phyloP scores from a whole-genome alignment of 2,113 vertebrate genomes.

The Daphoenositta chrysoptera region DNA sequence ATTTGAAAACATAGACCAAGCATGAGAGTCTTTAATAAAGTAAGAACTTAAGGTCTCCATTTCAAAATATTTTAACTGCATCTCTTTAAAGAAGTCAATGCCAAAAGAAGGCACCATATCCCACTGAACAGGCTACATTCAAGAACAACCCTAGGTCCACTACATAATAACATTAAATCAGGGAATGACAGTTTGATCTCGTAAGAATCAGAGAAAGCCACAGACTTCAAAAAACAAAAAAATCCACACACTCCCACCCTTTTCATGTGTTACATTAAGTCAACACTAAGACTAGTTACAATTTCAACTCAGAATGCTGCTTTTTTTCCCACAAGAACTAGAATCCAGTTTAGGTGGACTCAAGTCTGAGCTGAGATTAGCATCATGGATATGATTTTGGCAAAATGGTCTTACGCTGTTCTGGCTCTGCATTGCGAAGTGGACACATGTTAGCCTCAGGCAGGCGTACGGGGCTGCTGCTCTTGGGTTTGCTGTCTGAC shows the following conservation, averaged over 20 bases:
- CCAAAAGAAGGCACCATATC: neutral
- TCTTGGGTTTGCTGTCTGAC: slow-evolving; percentile 83
- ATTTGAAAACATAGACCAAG: neutral
- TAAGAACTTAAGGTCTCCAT: neutral
- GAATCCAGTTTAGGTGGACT: neutral
- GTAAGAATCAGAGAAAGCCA: neutral
- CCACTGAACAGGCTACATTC: neutral
- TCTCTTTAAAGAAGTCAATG: neutral
- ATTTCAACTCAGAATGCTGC: neutral
- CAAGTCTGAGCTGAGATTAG: neutral
- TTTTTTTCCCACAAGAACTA: neutral
- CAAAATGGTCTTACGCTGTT: slow-evolving; percentile 76
- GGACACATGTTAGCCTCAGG: slow-evolving; percentile 73
- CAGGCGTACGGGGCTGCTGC: slow-evolving; percentile 84
- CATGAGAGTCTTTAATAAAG: accelerated
- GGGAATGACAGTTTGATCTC: neutral
- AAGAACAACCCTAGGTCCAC: neutral
- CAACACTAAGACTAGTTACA: neutral
- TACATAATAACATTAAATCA: neutral
- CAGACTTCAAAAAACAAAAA: neutral
- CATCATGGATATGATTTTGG: neutral
- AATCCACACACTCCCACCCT: accelerated
- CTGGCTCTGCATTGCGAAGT: slow-evolving; percentile 76
- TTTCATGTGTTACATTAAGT: neutral
- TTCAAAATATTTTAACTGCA: neutral